A percentile compares a stretch with the other conserved stretches of the same genome.
Conservation (phyloP, 2,113 vertebrate species). For the Ammodytes dubius region DNA sequence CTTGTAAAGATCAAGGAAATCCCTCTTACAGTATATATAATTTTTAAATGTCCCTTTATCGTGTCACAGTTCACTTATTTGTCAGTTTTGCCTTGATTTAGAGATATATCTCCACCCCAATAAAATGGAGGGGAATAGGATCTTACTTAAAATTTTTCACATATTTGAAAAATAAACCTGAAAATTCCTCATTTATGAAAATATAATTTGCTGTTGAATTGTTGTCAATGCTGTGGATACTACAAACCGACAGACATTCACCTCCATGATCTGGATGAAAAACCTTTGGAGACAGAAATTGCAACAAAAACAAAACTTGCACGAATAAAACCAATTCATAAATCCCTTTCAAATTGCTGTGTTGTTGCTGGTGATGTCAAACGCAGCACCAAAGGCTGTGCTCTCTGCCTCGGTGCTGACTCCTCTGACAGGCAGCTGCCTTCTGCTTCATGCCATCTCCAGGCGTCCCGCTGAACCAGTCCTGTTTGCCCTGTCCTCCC, state of each 20-base stretch:
- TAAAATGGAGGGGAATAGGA: too few relatives aligned
- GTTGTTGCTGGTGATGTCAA: background rate
- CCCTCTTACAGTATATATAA: background rate
- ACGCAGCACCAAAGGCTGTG: background rate
- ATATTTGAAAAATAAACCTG: background rate
- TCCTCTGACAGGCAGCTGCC: conserved; percentile 27
- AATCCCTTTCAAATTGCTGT: background rate
- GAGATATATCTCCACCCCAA: too few relatives aligned
- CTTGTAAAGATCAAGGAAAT: background rate
- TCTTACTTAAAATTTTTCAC: too few relatives aligned
- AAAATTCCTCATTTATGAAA: background rate
- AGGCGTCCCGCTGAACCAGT: conserved; percentile 62
- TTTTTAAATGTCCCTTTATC: background rate
- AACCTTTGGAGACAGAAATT: too few relatives aligned
- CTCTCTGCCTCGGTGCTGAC: background rate
- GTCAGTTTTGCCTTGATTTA: background rate
- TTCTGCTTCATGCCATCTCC: conserved; percentile 57
- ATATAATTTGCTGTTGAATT: background rate
- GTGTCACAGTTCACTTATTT: background rate
- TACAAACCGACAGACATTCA: conserved; percentile 3
- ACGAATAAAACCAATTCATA: background rate
- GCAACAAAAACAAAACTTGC: too few relatives aligned
- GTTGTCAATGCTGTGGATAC: background rate
- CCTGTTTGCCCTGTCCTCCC: conserved; percentile 76
- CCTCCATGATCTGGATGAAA: background rate